Base-by-base conservation (phyloP, 2,888 invertebrate species). In the Plebejus melissa region DNA sequence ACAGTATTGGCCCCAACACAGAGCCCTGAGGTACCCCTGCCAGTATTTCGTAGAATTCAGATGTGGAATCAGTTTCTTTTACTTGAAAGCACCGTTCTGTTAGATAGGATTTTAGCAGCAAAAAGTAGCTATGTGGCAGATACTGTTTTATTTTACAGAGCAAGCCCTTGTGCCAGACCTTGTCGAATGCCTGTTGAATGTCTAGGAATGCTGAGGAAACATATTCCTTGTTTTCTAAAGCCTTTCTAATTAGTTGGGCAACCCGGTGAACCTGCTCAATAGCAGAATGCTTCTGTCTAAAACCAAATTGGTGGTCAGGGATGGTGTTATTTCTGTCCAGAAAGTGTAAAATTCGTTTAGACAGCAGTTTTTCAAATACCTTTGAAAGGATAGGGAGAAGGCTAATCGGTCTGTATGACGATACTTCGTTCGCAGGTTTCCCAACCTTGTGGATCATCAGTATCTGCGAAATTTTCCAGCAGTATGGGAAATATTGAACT, bases 381-480 rank as follows among this genome's bases (percentile, higher is more conserved):
- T 9, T 41, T 9, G 41, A 41, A 41, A 41, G 41, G 7, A 41
- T 41, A 41, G 41, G 41, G 41, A 41, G 41, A 41, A 41, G 41
- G 41, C 41, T 41, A 41, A 41, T 41, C 41, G 9, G 41, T 41
- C 41, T 41, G 41, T 41, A 41, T 41, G 41, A 41, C 41, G 41
- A 41, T 41, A 75, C 71, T 41, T 78, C 75, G n/a, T 74, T 41
- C 9, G 72, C 32, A 9, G 75, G 74, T 76, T 80, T 81, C 1
- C 78, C 81, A 5, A 72, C 65, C 75, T 81, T 80, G 7, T 50
- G 75, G 1, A 80, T 76, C 78, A 80, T 79, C 9, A 75, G 70
- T 41, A 81, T 80, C 69, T 78, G 75, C 0, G 80, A 79, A 0
- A 80, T 76, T 76, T 80, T 81, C 79, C 78, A 80, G 1, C 77